Base-by-base conservation (phyloP, 1,140 invertebrate species). In the Tachypleus tridentatus region DNA sequence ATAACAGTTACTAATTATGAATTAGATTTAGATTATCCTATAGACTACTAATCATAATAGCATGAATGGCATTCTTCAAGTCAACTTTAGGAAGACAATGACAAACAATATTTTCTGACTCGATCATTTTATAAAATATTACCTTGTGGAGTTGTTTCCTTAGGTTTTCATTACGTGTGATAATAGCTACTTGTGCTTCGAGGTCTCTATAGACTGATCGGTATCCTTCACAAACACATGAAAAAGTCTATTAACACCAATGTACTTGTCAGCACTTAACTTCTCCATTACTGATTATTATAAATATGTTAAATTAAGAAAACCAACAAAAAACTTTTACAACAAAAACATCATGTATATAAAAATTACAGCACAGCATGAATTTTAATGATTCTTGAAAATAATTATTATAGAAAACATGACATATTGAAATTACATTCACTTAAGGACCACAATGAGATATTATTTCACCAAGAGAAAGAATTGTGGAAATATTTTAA, bases 131-230 rank as follows among this genome's bases (percentile, higher is more conserved):
- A 64, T 54, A 70, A 58, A 9, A 11, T 58, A 52, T 63, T 69
- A 70, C 68, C 9, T 65, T 49, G 63, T 66, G 63, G 67, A 80
- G 78, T 71, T 79, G 71, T 60, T 78, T 69, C 65, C 76, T 77
- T 29, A 99, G 79, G 9, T 82, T 76, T 63, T 79, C 72, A 73
- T 97, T 92, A 57, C 79, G 79, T 0, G 95, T 98, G 5, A 95
- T 80, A 49, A 99, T 78, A 48, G 87, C 87, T 5, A 97, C 79
- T 77, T 98, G 94, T 7, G 88, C 89, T 81, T 99, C 97, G 4
- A 98, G 79, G 77, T 99, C 97, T 60, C 90, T 83, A 70, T 87
- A 82, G 0, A 97, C 89, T 0, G 96, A 98, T 65, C 83, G 76
- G 71, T 83, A 80, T 59, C 83, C 82, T 82, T 64, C 57, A 67